Evolutionary conservation across 2,113 vertebrate species (phyloP), one percentile per base, ranked within the genome.

Genomic region (Nymphicus hollandicus): DNA sequence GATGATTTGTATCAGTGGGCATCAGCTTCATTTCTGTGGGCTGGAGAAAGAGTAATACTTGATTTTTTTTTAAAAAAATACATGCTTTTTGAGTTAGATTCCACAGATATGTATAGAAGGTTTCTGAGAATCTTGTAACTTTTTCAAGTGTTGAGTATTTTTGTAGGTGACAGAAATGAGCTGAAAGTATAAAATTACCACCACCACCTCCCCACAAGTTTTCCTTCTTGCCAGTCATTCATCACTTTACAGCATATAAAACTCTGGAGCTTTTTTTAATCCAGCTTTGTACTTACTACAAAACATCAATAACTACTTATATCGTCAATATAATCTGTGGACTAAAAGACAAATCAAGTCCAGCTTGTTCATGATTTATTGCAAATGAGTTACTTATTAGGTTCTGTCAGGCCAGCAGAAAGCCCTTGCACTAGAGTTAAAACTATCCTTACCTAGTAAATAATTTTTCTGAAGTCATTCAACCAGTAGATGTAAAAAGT

Each of bases 231-330:
- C 8, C 41, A 90, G 35, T 61, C n/a, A 49, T 86, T 88, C 39
- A 39, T 91, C 35, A 50, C 50, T 86, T 9, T 16, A 47, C n/a
- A 91, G 41, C 47, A 61, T 64, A 24, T 83, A 89, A 80, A 83
- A 88, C 24, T 91, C 55, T 23, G 43, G 11, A 63, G 9, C 2
- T 74, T 77, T 56, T 76, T 61, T 44, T 29, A 35, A 17, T 92
- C 37, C 47, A 74, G 10, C 58, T 80, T 94, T 69, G 27, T 79
- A 69, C 60, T 88, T 76, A 29, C n/a, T 50, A 4, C 63, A 28
- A 55, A 78, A n/a, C 46, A 87, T 91, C 93, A 86, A 31, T 94
- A 96, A 85, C n/a, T 92, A 61, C 81, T 94, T 94, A 50, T 46
- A 76, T 89, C 43, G 96, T 95, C 56, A 86, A 11, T 89, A 29